phyloP scores from a whole-genome alignment of 2,888 invertebrate genomes.

The Caenorhabditis uteleia region DNA sequence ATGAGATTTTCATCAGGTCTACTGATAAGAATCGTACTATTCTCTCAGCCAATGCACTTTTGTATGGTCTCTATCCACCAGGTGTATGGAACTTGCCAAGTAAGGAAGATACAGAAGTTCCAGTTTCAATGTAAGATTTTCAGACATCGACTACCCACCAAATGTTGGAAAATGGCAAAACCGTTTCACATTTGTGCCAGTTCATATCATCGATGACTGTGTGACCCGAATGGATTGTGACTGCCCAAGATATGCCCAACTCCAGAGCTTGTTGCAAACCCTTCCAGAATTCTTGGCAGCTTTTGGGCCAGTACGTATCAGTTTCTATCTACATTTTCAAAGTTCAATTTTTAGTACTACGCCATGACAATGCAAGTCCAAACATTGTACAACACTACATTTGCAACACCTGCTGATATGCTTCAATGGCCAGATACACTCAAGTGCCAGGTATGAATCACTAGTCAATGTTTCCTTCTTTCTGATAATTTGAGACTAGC shows the following conservation, averaged over 20 bases:
- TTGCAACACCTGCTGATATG: not conserved
- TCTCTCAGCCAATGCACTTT: conserved; percentile 70
- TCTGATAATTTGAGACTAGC: too few species aligned
- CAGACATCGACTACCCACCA: conserved; percentile 28
- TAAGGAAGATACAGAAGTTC: too few species aligned
- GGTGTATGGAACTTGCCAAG: too few species aligned
- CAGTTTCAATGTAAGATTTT: not conserved
- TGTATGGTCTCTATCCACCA: conserved; percentile 41
- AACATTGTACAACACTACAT: too few species aligned
- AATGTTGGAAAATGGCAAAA: conserved; percentile 20
- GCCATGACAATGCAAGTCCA: too few species aligned
- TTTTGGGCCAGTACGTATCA: too few species aligned
- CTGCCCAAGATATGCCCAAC: conserved; percentile 22
- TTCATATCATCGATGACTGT: conserved; percentile 17
- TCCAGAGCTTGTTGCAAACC: too few species aligned
- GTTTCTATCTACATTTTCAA: too few species aligned
- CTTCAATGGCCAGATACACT: not conserved
- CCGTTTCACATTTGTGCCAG: conserved; percentile 27
- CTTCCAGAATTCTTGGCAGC: too few species aligned
- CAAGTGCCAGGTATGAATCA: not conserved
- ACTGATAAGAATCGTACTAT: conserved; percentile 87
- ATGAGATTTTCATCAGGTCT: conserved; percentile 77
- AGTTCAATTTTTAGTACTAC: too few species aligned
- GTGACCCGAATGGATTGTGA: conserved; percentile 15
- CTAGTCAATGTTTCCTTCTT: too few species aligned